These are phyloP conservation scores for Reinhardtius hippoglossoides DNA, from an alignment of 2,113 vertebrate species.

Conservation along the genomic window DNA sequence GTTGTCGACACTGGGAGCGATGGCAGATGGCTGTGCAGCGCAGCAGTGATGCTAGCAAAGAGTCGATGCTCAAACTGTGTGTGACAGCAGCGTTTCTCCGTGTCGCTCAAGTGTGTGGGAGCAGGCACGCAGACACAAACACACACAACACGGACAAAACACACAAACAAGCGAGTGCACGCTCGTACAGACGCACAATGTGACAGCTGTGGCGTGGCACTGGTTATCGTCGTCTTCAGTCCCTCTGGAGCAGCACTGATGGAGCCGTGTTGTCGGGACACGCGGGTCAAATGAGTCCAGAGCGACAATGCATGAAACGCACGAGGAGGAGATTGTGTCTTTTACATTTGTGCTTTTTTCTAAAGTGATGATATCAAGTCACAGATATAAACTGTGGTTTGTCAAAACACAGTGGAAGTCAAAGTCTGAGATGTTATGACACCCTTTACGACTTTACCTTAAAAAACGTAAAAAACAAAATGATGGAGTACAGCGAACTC, in stretches of 20 bases:
- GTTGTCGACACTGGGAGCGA: constrained; percentile 46
- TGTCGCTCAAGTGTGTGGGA: not conserved
- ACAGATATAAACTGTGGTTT: not conserved
- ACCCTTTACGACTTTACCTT: too few species aligned
- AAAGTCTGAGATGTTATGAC: too few species aligned
- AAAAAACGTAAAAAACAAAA: too few species aligned
- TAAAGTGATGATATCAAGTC: too few species aligned
- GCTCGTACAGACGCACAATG: too few species aligned
- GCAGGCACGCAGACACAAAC: not conserved
- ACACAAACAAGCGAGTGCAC: too few species aligned
- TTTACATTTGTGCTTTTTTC: too few species aligned
- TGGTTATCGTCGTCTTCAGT: constrained; percentile 11
- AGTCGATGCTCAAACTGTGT: constrained; percentile 37
- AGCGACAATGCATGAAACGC: not conserved
- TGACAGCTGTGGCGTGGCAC: constrained; percentile 1
- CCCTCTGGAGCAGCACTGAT: constrained; percentile 24
- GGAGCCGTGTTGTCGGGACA: constrained; percentile 1
- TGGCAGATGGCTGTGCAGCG: constrained; percentile 47
- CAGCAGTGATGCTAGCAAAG: not conserved
- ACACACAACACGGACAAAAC: too few species aligned
- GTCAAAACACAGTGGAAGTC: not conserved
- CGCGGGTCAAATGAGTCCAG: constrained; percentile 29
- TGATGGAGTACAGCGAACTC: too few species aligned
- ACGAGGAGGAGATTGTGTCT: not conserved
- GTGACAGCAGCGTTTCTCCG: constrained; percentile 6